Evolutionary conservation across 2,888 invertebrate species (phyloP), one percentile per base, ranked within the genome.

Genomic region (Chrysina gloriosa): DNA sequence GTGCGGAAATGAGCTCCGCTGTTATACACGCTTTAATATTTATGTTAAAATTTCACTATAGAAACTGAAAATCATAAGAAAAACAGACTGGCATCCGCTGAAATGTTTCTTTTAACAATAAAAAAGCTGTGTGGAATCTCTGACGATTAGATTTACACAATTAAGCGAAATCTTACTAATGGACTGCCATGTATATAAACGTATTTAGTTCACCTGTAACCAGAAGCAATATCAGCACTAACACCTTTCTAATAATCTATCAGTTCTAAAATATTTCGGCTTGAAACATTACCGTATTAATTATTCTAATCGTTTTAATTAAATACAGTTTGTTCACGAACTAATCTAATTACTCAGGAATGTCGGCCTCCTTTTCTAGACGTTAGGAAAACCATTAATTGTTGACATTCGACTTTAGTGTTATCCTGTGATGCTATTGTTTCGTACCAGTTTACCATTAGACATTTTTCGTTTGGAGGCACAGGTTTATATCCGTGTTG

Each of bases 1-100:
- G 65, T 65, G 65, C 58, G 69, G 58, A 42, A 73, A 73, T 71
- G 71, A 73, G 70, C 70, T 69, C 71, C 67, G 72, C 71, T 73
- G 72, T 73, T 70, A 64, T 29, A 54, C 63, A 65, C 65, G 71
- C 70, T 72, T 70, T 73, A 70, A 65, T 73, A 72, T 71, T 73
- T 72, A 73, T 71, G 64, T 36, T 39, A 36, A 63, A 63, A 50
- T 67, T 42, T 11, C 23, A 5, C 21, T 56, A 14, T 52, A 16
- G 7, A 3, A 27, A 16, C 29, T 29, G 19, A 52, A 50, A 52
- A 56, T 65, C 11, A 29, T 23, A 36, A 47, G 25, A 29, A 52
- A 27, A 1, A 5, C 27, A n/a, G n/a, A n/a, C n/a, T n/a, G n/a
- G n/a, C n/a, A n/a, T n/a, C n/a, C n/a, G n/a, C n/a, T n/a, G n/a